These are phyloP conservation scores for Sturmia bella DNA, from an alignment of 2,888 invertebrate species.

Conservation along the genomic window DNA sequence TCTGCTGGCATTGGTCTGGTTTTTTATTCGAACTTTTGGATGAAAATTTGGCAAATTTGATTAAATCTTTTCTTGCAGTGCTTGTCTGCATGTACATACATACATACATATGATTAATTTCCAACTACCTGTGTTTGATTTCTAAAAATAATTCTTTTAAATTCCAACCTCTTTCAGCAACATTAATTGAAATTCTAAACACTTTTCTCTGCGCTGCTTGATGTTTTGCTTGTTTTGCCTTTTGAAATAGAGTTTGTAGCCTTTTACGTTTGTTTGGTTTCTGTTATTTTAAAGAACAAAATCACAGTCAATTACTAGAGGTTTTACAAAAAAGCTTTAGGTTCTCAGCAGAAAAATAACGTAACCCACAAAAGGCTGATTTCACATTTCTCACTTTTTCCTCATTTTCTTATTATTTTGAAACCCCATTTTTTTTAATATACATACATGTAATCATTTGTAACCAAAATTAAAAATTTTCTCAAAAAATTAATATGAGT, in stretches of 20 bases:
- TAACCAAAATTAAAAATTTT: no score
- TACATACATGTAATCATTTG: no score
- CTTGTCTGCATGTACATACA: neutral
- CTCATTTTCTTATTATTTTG: no score
- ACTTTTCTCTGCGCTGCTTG: constrained; percentile 20
- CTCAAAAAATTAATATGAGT: neutral
- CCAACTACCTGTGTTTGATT: constrained; percentile 40
- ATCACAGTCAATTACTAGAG: constrained; percentile 21
- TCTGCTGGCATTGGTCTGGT: no score
- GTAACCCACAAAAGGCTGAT: no score
- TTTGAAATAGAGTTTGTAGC: constrained; percentile 12
- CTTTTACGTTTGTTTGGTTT: neutral
- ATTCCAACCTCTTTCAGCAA: constrained; percentile 17
- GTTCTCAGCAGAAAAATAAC: no score
- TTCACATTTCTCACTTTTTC: no score
- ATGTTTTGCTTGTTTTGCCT: neutral
- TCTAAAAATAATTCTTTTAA: constrained; percentile 22
- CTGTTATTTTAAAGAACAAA: constrained; percentile 17
- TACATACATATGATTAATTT: constrained; percentile 6
- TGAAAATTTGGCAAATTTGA: neutral
- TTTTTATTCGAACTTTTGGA: no score
- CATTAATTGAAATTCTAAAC: constrained; percentile 62
- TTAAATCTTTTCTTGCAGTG: neutral
- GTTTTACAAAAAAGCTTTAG: neutral
- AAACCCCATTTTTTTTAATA: no score